These are phyloP conservation scores for Eueides isabella DNA, from an alignment of 1,140 invertebrate species.

Conservation along the genomic window DNA sequence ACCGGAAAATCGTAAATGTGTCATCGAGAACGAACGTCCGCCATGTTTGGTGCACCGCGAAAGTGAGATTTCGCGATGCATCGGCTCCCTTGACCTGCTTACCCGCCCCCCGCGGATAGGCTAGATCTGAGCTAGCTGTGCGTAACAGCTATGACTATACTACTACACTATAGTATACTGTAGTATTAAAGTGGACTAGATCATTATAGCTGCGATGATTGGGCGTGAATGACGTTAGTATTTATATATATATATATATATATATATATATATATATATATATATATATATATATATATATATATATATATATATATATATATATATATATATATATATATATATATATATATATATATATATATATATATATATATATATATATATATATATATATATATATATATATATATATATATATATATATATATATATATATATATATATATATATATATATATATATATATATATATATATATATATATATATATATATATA, in stretches of 20 bases:
- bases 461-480: background rate
- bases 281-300: background rate
- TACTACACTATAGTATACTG: background rate
- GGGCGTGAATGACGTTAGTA: background rate
- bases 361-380: background rate
- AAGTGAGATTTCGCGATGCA: conserved; percentile 81
- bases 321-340: background rate
- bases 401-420: background rate
- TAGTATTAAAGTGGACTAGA: background rate
- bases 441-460: background rate
- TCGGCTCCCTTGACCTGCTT: conserved; percentile 78
- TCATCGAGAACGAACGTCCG: conserved; percentile 66
- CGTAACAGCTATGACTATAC: conserved; percentile 16
- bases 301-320: background rate
- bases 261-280: background rate
- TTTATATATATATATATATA: background rate
- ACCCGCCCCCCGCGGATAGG: conserved; percentile 46
- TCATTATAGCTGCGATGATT: background rate
- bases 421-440: background rate
- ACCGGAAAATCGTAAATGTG: conserved; percentile 59
- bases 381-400: background rate
- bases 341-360: background rate
- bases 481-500: background rate
- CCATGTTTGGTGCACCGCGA: conserved; percentile 76
- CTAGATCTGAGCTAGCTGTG: conserved; percentile 30